Percentiles rank a stretch among this genome's conserved stretches.
phyloP scores from a whole-genome alignment of 2,113 vertebrate genomes.

The Heliornis fulica region DNA sequence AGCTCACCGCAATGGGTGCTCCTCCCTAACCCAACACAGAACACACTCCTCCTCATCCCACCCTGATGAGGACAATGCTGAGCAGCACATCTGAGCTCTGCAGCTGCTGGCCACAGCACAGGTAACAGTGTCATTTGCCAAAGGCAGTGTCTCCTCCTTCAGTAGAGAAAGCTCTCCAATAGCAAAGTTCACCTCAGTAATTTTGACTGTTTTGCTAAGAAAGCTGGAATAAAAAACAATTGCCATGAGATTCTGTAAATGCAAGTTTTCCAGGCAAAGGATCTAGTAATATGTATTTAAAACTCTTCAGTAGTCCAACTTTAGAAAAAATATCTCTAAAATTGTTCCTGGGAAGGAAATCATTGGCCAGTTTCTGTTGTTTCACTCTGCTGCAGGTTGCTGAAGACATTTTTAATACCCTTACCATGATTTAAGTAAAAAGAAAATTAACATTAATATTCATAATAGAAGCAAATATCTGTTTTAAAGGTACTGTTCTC shows the following conservation, averaged over 20 bases:
- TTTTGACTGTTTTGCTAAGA: background rate
- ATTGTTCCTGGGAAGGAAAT: background rate
- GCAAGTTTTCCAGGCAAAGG: background rate
- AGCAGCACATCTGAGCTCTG: background rate
- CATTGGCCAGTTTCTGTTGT: background rate
- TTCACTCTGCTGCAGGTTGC: background rate
- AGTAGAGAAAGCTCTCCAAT: too few species aligned
- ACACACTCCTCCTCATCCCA: background rate
- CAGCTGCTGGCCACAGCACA: background rate
- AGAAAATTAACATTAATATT: background rate
- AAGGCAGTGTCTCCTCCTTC: too few species aligned
- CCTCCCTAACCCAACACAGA: background rate
- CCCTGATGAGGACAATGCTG: background rate
- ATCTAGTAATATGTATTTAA: background rate
- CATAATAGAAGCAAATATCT: background rate
- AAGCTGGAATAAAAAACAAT: rapidly evolving
- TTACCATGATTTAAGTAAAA: background rate
- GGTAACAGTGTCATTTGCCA: too few species aligned
- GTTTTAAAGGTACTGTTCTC: background rate
- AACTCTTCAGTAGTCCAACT: background rate
- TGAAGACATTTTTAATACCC: background rate
- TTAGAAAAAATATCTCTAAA: background rate
- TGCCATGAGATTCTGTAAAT: background rate
- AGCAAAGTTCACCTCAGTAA: too few species aligned
- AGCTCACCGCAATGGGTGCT: background rate